Conservation (phyloP, 2,113 vertebrate genomes). For the Heteronetta atricapilla region DNA sequence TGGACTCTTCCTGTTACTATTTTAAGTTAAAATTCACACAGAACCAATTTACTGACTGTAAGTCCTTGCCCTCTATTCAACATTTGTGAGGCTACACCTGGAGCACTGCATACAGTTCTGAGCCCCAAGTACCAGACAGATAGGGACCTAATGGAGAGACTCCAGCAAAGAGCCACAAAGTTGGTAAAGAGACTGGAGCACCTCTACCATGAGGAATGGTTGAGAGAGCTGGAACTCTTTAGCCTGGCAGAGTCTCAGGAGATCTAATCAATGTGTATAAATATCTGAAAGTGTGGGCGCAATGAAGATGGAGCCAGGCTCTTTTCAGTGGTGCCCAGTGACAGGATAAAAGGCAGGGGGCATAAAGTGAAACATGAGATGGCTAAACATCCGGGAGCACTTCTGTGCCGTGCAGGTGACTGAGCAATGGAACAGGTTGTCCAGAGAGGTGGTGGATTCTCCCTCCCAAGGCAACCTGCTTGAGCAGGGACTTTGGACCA, state of each 20-base stretch:
- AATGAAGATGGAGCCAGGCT: not conserved
- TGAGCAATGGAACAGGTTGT: not conserved
- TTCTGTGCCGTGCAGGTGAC: too few species aligned
- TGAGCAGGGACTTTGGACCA: not conserved
- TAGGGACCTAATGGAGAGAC: not conserved
- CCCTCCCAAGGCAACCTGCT: not conserved
- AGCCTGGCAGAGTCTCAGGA: not conserved
- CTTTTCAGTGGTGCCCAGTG: not conserved
- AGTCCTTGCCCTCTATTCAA: not conserved
- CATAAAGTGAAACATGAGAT: too few species aligned
- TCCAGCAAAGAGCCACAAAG: not conserved
- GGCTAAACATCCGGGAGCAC: too few species aligned
- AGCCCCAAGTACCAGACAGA: not conserved
- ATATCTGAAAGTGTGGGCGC: not conserved
- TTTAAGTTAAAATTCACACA: not conserved
- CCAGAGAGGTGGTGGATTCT: not conserved
- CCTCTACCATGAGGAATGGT: not conserved
- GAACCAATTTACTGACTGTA: not conserved
- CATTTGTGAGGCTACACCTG: not conserved
- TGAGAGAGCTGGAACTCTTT: not conserved
- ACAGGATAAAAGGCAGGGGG: not conserved
- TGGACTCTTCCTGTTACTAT: not conserved
- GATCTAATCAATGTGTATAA: not conserved
- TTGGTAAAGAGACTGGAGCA: not conserved
- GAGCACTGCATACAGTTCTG: not conserved